Evolutionary conservation across 2,888 invertebrate species (phyloP), one percentile per base, ranked within the genome.

Genomic region (Therioaphis trifolii): DNA sequence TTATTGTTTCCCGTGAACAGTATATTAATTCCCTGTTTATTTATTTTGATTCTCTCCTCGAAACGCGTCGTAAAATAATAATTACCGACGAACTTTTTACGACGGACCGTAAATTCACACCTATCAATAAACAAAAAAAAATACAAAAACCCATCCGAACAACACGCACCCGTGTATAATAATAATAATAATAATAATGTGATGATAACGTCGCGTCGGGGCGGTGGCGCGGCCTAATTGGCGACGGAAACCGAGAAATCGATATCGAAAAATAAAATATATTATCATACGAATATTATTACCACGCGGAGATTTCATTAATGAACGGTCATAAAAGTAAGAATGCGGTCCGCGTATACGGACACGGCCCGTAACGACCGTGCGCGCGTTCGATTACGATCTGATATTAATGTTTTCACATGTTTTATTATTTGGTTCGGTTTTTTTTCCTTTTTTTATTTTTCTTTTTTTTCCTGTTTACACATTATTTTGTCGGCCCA

Each of bases 81-180:
- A 75, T 75, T 58, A 58, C 75, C 77, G 77, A 43, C 43, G 35
- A 3, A 7, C 7, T 18, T 61, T 79, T 79, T 79, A 79, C 27
- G 78, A 79, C 78, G 7, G 24, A 55, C 43, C 52, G 69, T 79
- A 69, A 79, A 79, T 69, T 79, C 78, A 79, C 78, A 69, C 78
- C 55, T 79, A 68, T 78, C 35, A 21, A 49, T 72, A 72, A 9
- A 49, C 11, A 11, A 24, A 24, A 15, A 18, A 4, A 52, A 18
- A 18, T 35, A 58, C 21, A 58, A 58, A 58, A 12, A 58, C 9
- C 58, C 35, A 5, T 7, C 21, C 9, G 7, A 52, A 52, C 18
- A n/a, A 52, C n/a, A 52, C 52, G 52, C 52, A 52, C 52, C 18
- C n/a, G n/a, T 12, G 52, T 52, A 52, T n/a, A n/a, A n/a, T n/a